Evolutionary conservation across 2,888 invertebrate genomes (phyloP), one percentile per base, ranked within the genome.

Genomic region (Ormyrus rosae): DNA sequence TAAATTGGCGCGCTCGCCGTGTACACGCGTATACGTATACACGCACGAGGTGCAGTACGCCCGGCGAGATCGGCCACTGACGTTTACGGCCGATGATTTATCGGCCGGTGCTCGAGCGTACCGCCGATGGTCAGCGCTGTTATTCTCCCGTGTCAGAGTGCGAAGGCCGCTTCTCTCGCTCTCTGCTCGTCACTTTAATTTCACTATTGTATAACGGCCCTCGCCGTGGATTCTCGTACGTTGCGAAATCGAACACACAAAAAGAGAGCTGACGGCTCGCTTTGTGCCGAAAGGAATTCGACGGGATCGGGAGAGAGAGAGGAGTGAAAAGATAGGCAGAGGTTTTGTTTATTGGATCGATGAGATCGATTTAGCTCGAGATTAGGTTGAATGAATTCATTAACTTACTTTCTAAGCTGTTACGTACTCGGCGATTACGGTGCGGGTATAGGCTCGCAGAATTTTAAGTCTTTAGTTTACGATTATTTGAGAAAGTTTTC

Each of bases 61-160:
- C 13, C 6, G 65, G 48, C 55, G 34, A 48, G 69, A 45, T 56
- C 48, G 50, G 4, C 5, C 50, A 13, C 56, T 45, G 69, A 69
- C 77, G 51, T 78, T 65, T 72, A 78, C 72, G 78, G 58, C 65
- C 60, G 65, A 78, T 78, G 78, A 78, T 78, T 78, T 78, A 78
- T 72, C 67, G 67, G 34, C 50, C n/a, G 8, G 8, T 9, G 19
- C 9, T 51, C 10, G 10, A 56, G 53, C 63, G 48, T 65, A 68
- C 6, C 19, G 55, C 60, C 45, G 60, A 75, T 77, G 1, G 19
- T 0, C 19, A 19, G 63, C 8, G 61, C 46, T 55, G 48, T 56
- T 51, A 60, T 56, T 46, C 67, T 48, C 13, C 46, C 9, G 50
- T 68, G 61, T 60, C 69, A 51, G 60, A 53, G 72, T 70, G 68